Conservation (phyloP, 2,797 vertebrate species). For the Pseudopleuronectes americanus region DNA sequence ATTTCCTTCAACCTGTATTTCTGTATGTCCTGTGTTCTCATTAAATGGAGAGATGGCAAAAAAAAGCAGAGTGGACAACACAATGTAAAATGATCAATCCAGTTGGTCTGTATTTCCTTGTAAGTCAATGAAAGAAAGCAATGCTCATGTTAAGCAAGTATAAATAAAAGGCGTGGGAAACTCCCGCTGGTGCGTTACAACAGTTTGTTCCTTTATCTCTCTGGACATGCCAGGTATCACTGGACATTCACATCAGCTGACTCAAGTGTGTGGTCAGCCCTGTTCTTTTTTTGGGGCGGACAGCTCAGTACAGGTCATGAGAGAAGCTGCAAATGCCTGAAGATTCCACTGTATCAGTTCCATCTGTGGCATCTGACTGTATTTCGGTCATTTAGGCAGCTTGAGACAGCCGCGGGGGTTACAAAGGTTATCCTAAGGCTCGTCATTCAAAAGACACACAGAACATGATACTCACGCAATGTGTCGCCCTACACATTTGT, state of each 20-base stretch:
- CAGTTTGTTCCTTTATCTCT: neutral
- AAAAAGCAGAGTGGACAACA: neutral
- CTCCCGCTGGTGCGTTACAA: neutral
- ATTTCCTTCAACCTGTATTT: neutral
- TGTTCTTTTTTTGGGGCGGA: conserved; percentile 33
- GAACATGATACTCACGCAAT: conserved; percentile 58
- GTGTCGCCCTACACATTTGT: conserved; percentile 57
- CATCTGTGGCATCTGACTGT: conserved; percentile 11
- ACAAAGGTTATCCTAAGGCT: conserved; percentile 35
- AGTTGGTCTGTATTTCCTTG: neutral
- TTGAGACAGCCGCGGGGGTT: conserved; percentile 14
- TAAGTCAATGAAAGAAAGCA: neutral
- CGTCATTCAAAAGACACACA: conserved; percentile 54
- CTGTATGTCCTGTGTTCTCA: neutral
- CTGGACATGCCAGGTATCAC: neutral
- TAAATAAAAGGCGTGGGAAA: neutral
- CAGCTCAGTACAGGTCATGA: conserved; percentile 11
- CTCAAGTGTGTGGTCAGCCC: conserved; percentile 24
- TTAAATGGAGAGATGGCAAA: neutral
- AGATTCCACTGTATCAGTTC: conserved; percentile 19
- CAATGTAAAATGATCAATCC: neutral
- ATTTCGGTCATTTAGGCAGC: neutral
- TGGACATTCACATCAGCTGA: conserved; percentile 8
- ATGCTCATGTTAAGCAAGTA: neutral
- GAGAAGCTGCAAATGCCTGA: conserved; percentile 13